Base-by-base conservation (phyloP, 92 coral and sea anemone species). In the Palythoa heliodiscus region DNA sequence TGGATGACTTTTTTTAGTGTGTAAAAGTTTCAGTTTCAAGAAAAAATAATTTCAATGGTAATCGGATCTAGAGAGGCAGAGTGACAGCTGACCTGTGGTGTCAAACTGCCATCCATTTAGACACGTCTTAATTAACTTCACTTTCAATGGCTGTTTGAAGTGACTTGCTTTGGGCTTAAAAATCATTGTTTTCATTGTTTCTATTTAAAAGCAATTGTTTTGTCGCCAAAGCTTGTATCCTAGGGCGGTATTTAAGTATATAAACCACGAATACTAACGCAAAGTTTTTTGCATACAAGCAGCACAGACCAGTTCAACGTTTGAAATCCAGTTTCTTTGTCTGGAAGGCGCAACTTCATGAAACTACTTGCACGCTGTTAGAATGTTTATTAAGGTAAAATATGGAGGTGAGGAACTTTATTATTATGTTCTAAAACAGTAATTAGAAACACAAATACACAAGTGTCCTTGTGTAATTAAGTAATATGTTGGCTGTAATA, bases 381-480 rank as follows among this genome's bases (percentile, higher is more conserved):
- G 17, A 5, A 97, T 97, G 99, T 97, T 97, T 76, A 93, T 97
- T 69, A 97, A 93, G 8, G 97, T 97, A 10, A 94, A 89, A 87
- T 97, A 75, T 87, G 99, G 99, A 94, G 99, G 99, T 97, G 77
- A 73, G 96, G 43, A 17, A 71, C 52, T 29, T 19, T 24, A 86
- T 19, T 24, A 86, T 66, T 57, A 25, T 61, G 22, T 63, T 76
- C 7, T 37, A 16, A 8, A 22, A 37, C 13, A 52, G 37, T 71
- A 43, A 14, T 87, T 39, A 37, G 77, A 79, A 74, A 73, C 38
- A 61, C 75, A 64, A 86, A 75, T 24, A 89, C 55, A 75, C 1
- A 17, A 22, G 71, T 10, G 70, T 50, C 67, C 66, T 39, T 64
- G 84, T 79, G 73, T 63, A 67, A n/a, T 79, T 52, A 25, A 48